Conservation (phyloP, 2,113 vertebrate genomes). For the Ciconia stormi region DNA sequence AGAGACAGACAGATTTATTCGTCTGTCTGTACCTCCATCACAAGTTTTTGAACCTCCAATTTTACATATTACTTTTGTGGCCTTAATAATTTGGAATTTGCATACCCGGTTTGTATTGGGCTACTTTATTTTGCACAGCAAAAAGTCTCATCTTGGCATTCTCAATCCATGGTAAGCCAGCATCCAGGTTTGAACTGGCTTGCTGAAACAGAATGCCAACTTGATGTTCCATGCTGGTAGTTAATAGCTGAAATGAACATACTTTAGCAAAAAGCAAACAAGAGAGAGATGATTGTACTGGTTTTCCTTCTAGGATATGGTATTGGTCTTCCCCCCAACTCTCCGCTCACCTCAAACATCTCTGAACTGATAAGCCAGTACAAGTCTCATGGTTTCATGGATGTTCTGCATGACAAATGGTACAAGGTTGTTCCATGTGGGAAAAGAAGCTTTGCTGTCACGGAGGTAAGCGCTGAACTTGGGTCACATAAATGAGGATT, state of each 20-base stretch:
- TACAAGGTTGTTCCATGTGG: conserved; percentile 97
- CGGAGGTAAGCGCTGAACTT: conserved; percentile 79
- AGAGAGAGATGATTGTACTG: background rate
- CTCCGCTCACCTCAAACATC: conserved; percentile 92
- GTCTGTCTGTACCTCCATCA: background rate
- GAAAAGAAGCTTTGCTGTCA: conserved; percentile 95
- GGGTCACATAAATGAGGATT: background rate
- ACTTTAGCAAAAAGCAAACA: background rate
- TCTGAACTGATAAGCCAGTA: conserved; percentile 96
- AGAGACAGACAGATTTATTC: background rate
- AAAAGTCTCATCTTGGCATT: background rate
- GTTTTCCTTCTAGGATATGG: conserved; percentile 86
- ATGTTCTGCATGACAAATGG: conserved; percentile 97
- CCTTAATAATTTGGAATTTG: background rate
- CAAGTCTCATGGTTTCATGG: conserved; percentile 98
- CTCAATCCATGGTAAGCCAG: background rate
- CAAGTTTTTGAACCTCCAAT: background rate
- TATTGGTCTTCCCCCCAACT: conserved; percentile 96
- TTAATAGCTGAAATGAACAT: background rate
- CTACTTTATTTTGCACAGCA: background rate
- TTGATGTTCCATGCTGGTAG: background rate
- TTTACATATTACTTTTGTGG: background rate
- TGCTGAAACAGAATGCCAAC: background rate
- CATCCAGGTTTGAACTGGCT: background rate
- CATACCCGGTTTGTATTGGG: background rate